A percentile compares a stretch with the other conserved stretches of the same genome.
These are phyloP conservation scores for Plutomurus gul DNA, from an alignment of 1,140 invertebrate genomes.

Conservation along the genomic window DNA sequence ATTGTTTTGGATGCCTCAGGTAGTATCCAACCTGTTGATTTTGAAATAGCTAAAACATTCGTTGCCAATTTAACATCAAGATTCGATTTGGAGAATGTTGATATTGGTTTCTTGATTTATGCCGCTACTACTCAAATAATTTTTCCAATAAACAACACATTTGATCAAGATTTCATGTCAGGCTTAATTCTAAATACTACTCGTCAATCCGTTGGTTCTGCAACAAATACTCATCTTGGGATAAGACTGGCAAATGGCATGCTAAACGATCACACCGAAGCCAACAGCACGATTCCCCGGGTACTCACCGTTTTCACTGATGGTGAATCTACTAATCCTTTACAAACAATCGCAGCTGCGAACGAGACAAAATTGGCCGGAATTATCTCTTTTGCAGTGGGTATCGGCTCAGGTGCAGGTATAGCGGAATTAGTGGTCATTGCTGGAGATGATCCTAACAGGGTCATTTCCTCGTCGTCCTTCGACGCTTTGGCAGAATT, in stretches of 20 bases:
- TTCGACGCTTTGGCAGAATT: slow-evolving; percentile 34
- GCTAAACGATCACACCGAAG: not conserved
- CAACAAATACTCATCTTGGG: not conserved
- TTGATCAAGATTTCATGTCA: no score
- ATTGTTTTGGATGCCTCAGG: slow-evolving; percentile 31
- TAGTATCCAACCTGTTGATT: not conserved
- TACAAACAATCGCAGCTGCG: not conserved
- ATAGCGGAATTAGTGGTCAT: not conserved
- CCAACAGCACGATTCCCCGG: not conserved
- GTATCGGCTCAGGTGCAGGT: slow-evolving; percentile 8
- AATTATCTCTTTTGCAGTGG: slow-evolving; percentile 30
- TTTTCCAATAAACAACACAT: not conserved
- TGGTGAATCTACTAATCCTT: not conserved
- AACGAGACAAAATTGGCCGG: not conserved
- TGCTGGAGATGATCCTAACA: not conserved
- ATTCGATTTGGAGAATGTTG: not conserved
- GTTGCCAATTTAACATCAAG: not conserved
- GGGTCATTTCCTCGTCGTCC: not conserved
- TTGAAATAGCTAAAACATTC: slow-evolving; percentile 2
- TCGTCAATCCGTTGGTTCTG: not conserved
- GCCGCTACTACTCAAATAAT: not conserved
- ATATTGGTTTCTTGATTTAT: slow-evolving; percentile 18
- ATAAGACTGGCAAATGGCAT: not conserved
- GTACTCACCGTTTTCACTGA: slow-evolving; percentile 33
- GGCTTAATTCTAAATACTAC: not conserved